Percentiles rank a stretch among this genome's conserved stretches.
These are phyloP conservation scores for Pocillopora meandrina DNA, from an alignment of 92 coral and sea anemone genomes.

Conservation along the genomic window DNA sequence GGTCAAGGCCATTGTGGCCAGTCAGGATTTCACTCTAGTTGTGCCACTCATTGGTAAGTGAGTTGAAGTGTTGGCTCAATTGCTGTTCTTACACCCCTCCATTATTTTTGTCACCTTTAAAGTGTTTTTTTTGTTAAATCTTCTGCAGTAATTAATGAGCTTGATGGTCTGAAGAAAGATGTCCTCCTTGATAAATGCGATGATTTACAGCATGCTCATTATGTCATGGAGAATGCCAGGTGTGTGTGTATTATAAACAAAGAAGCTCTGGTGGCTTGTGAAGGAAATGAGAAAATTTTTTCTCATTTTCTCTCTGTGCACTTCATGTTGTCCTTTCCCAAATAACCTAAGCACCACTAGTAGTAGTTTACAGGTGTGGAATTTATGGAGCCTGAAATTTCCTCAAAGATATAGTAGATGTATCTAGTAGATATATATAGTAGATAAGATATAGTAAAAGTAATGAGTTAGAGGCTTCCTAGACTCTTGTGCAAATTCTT, in stretches of 20 bases:
- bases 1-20: slow-evolving; percentile 79
- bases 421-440: too few species aligned
- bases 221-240: slow-evolving; percentile 89
- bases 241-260: not conserved
- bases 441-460: too few species aligned
- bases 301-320: not conserved
- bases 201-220: slow-evolving; percentile 75
- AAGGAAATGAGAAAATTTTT: not conserved
- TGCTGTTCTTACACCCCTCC: too few species aligned
- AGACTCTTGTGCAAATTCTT: too few species aligned
- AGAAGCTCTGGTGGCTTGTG: not conserved
- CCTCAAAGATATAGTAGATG: too few species aligned
- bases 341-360: too few species aligned
- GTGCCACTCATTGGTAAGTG: slow-evolving; percentile 94
- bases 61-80: not conserved
- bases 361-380: too few species aligned
- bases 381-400: too few species aligned
- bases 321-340: too few species aligned
- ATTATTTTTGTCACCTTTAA: not conserved
- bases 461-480: too few species aligned
- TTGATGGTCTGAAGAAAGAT: slow-evolving; percentile 88
- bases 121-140: not conserved
- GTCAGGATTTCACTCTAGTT: slow-evolving; percentile 80
- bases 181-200: slow-evolving; percentile 62
- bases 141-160: slow-evolving; percentile 87